Percentiles rank a stretch among this genome's conserved stretches.
Conservation (phyloP, 2,888 invertebrate genomes). For the Diarsia rubi region DNA sequence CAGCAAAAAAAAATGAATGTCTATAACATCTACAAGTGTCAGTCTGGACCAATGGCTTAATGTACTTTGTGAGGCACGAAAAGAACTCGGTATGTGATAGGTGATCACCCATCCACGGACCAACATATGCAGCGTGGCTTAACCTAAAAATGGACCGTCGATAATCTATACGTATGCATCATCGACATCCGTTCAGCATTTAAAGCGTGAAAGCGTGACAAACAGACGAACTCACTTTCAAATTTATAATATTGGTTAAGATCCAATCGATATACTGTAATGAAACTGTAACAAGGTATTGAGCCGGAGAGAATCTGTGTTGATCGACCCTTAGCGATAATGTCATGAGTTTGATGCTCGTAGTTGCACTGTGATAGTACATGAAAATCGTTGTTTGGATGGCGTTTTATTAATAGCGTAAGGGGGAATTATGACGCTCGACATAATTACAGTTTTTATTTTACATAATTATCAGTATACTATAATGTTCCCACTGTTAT, state of each 20-base stretch:
- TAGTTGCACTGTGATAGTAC: neutral
- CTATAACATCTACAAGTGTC: too few species aligned
- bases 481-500: neutral
- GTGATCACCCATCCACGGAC: too few species aligned
- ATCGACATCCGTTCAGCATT: neutral
- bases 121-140: too few species aligned
- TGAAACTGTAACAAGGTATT: conserved; percentile 48
- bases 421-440: neutral
- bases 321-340: neutral
- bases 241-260: neutral
- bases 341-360: neutral
- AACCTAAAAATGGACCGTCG: too few species aligned
- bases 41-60: too few species aligned
- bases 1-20: too few species aligned
- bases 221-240: neutral
- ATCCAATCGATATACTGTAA: conserved; percentile 44
- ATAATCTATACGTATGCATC: neutral
- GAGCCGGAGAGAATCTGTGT: conserved; percentile 22
- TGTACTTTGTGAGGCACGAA: too few species aligned
- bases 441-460: too few species aligned
- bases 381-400: neutral
- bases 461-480: too few species aligned
- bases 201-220: neutral
- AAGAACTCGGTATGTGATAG: too few species aligned
- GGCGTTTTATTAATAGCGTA: neutral